phyloP scores from a whole-genome alignment of 2,113 vertebrate genomes.

The Rhadina sibilatrix region DNA sequence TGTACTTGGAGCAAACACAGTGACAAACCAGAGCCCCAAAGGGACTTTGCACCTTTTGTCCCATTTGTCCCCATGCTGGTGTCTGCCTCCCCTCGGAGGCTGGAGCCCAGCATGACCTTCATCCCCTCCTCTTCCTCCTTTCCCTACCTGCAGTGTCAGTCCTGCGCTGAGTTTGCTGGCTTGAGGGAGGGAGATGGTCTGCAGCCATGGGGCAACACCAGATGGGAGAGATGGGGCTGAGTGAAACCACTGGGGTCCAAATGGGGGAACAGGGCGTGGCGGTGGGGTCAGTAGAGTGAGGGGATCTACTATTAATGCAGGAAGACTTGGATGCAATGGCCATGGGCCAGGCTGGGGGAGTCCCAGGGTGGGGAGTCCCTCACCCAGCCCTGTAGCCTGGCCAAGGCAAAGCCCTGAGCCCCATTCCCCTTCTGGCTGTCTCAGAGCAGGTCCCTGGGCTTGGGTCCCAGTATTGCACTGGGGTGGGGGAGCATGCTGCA shows the following conservation, averaged over 20 bases:
- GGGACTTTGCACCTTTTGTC: constrained; percentile 21
- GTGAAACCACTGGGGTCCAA: background rate
- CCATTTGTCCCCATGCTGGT: background rate
- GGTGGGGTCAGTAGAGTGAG: background rate
- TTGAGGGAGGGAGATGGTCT: background rate
- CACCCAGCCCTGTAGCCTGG: background rate
- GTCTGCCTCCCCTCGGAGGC: background rate
- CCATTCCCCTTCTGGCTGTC: background rate
- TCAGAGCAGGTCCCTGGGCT: background rate
- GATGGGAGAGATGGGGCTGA: background rate
- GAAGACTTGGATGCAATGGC: background rate
- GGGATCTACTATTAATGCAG: background rate
- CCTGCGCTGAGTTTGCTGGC: background rate
- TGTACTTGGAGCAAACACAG: background rate
- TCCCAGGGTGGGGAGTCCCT: background rate
- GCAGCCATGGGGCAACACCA: background rate
- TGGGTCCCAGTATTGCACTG: fast-evolving
- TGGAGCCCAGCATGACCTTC: background rate
- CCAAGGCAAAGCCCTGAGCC: background rate
- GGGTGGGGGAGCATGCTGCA: constrained; percentile 4
- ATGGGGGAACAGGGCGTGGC: background rate
- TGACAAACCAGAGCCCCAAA: background rate
- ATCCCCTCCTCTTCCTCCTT: background rate
- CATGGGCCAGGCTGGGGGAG: background rate
- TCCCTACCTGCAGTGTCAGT: background rate